These are phyloP conservation scores for Drosophila stalkeri DNA, from an alignment of 2,888 invertebrate species.

Conservation along the genomic window DNA sequence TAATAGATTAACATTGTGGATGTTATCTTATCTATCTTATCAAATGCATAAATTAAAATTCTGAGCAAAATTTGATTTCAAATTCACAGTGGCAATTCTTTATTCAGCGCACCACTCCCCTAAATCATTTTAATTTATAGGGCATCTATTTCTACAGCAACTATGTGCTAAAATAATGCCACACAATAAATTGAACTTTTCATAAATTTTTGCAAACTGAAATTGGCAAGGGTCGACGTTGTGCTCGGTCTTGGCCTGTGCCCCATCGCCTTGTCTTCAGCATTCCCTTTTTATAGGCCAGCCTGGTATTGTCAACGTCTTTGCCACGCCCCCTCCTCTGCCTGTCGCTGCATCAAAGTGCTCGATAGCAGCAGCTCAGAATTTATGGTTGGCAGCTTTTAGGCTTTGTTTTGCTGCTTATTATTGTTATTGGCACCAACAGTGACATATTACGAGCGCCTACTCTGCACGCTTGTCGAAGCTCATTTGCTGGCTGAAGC, in stretches of 20 bases:
- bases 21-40: too few species aligned
- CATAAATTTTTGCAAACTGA: slow-evolving; percentile 75
- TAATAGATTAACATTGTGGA: too few species aligned
- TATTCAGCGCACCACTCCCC: too few species aligned
- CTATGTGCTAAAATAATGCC: slow-evolving; percentile 72
- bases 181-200: slow-evolving; percentile 79
- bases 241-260: not conserved
- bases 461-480: slow-evolving; percentile 58
- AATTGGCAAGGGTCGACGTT: slow-evolving; percentile 67
- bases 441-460: slow-evolving; percentile 77
- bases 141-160: slow-evolving; percentile 39
- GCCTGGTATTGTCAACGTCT: slow-evolving; percentile 74
- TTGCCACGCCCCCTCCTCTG: slow-evolving; percentile 31
- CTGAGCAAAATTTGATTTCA: too few species aligned
- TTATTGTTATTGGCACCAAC: slow-evolving; percentile 82
- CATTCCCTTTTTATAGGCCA: slow-evolving; percentile 23
- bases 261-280: not conserved
- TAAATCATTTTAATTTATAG: not conserved
- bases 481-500: slow-evolving; percentile 66
- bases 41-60: too few species aligned
- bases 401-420: slow-evolving; percentile 80
- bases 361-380: slow-evolving; percentile 59
- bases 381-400: slow-evolving; percentile 79
- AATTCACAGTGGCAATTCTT: too few species aligned
- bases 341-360: slow-evolving; percentile 33